Evolutionary conservation across 2,797 vertebrate genomes (phyloP).

Genomic region (Staurois parvus): DNA sequence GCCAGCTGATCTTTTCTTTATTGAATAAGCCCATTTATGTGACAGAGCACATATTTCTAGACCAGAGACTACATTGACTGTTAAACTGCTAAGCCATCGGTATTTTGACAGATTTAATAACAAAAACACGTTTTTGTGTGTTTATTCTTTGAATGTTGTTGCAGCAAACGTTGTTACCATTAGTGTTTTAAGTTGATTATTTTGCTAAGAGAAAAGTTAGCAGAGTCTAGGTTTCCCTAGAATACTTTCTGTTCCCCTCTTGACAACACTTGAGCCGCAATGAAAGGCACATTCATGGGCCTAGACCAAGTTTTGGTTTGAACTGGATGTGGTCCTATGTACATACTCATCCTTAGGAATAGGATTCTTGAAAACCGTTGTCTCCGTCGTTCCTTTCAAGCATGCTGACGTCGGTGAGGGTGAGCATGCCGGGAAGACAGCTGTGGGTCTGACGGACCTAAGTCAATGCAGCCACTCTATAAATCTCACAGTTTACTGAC

Average conservation of each 20-base stretch:
- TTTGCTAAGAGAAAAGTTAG: slow-evolving; percentile 57
- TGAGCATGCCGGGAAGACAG: slow-evolving; percentile 49
- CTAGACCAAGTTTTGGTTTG: slow-evolving; percentile 63
- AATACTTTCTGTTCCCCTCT: slow-evolving; percentile 48
- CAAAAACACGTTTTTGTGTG: slow-evolving; percentile 46
- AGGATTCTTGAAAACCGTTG: slow-evolving; percentile 58
- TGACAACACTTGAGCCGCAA: slow-evolving; percentile 57
- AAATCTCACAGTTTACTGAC: slow-evolving; percentile 46
- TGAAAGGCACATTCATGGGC: slow-evolving; percentile 55
- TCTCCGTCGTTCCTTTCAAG: slow-evolving; percentile 66
- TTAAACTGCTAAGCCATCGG: not conserved
- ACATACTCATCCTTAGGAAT: slow-evolving; percentile 61
- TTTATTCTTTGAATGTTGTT: slow-evolving; percentile 51
- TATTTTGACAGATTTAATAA: slow-evolving; percentile 38
- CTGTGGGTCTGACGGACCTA: slow-evolving; percentile 55
- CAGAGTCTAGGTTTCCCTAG: slow-evolving; percentile 37
- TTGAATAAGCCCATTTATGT: not conserved
- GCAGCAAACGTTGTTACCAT: slow-evolving; percentile 36
- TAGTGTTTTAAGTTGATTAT: slow-evolving; percentile 57
- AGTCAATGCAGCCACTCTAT: slow-evolving; percentile 62
- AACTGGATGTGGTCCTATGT: slow-evolving; percentile 61
- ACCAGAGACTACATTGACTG: slow-evolving; percentile 19
- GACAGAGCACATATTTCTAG: not conserved
- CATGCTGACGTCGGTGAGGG: slow-evolving; percentile 53
- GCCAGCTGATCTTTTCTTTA: too few relatives aligned